phyloP scores from a whole-genome alignment of 2,888 invertebrate species.

The Timema cristinae region DNA sequence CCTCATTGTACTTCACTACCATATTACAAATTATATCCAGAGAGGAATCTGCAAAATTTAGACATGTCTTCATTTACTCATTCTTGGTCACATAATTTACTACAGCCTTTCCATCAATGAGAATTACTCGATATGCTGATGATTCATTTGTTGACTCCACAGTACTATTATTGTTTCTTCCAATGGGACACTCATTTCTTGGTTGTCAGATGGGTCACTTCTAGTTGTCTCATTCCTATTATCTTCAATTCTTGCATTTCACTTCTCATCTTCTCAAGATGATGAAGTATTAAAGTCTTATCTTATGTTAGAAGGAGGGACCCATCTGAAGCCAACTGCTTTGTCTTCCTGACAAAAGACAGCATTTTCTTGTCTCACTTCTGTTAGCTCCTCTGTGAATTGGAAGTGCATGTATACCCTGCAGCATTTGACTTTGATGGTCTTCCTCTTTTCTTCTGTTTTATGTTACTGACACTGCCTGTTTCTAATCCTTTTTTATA shows the following conservation, averaged over 20 bases:
- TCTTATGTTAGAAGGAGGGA: not conserved
- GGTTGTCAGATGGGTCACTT: no score
- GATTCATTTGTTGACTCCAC: not conserved
- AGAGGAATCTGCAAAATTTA: not conserved
- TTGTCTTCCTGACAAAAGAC: not conserved
- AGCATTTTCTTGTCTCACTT: not conserved
- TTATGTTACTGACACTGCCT: not conserved
- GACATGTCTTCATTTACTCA: constrained; percentile 3
- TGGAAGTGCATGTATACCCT: not conserved
- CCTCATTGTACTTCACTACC: no score
- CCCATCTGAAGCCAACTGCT: not conserved
- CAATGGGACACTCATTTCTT: not conserved
- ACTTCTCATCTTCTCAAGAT: no score
- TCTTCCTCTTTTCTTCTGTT: not conserved
- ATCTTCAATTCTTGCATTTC: no score
- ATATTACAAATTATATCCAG: not conserved
- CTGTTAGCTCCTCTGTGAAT: not conserved
- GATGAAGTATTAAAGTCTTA: no score
- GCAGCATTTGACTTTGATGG: not conserved
- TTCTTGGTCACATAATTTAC: not conserved
- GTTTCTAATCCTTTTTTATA: not conserved
- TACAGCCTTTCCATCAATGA: not conserved
- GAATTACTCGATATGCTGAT: not conserved
- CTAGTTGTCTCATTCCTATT: no score
- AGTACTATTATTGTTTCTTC: not conserved